These are phyloP conservation scores for Mizuhopecten yessoensis DNA, from an alignment of 1,140 invertebrate species.

Conservation along the genomic window DNA sequence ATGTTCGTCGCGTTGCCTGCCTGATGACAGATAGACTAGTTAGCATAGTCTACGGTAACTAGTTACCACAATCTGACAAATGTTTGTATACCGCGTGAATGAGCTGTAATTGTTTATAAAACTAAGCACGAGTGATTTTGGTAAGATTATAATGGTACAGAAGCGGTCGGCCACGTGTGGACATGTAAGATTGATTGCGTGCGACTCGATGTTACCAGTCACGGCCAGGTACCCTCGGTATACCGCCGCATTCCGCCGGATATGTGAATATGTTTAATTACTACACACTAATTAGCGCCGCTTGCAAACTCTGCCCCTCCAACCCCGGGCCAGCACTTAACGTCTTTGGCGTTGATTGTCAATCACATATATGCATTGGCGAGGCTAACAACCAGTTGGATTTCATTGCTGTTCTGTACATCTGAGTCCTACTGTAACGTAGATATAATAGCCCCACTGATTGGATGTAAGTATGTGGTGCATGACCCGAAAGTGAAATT, in stretches of 20 bases:
- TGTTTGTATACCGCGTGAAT: no score
- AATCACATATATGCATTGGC: not conserved
- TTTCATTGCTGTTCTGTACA: not conserved
- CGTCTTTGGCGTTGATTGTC: not conserved
- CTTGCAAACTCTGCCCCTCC: not conserved
- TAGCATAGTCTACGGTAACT: no score
- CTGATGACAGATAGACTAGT: no score
- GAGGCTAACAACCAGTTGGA: not conserved
- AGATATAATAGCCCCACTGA: not conserved
- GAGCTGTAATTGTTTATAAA: no score
- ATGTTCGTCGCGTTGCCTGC: no score
- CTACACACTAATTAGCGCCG: not conserved
- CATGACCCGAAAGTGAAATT: slow-evolving; percentile 1
- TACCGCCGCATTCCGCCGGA: not conserved
- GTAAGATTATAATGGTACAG: no score
- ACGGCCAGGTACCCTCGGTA: not conserved
- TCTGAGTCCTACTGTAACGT: not conserved
- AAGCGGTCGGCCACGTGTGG: no score
- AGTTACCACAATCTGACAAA: no score
- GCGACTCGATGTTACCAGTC: no score
- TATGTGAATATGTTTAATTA: slow-evolving; percentile 30
- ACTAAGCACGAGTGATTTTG: no score
- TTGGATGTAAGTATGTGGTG: not conserved
- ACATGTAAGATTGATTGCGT: no score
- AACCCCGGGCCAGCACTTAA: slow-evolving; percentile 20